Base-by-base conservation (phyloP, 2,797 vertebrate species). In the Mallotus villosus region DNA sequence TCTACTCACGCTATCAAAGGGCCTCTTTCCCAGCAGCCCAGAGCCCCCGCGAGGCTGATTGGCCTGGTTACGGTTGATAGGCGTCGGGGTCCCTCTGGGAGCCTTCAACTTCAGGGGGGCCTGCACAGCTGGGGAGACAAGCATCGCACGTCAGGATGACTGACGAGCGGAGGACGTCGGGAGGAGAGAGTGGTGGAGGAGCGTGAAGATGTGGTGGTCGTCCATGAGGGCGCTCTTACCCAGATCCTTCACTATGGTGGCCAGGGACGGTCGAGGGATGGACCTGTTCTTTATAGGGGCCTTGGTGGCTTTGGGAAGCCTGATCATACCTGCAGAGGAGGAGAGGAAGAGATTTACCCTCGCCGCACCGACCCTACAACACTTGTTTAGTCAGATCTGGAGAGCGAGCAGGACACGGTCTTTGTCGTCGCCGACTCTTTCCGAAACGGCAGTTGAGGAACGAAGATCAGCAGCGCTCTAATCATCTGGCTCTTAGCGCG, bases 11-110 rank as follows among this genome's bases (percentile, higher is more conserved):
- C 89, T 92, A 67, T 97, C 96, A 11, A 94, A 97, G 78, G 93
- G 92, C 78, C 96, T 92, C 81, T 97, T 97, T 82, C 95, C 93
- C 87, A 94, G 91, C 49, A 97, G 90, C 81, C 92, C 92, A 0
- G 93, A 93, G 68, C 94, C 88, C 9, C 91, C 93, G 21, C 96
- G 89, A 27, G 95, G 95, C 86, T 94, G 95, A 83, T 91, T 96
- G 86, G 93, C 92, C 89, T 97, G 96, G 88, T 97, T 98, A 74
- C 96, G 92, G 86, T 98, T 98, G 90, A 98, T 98, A 5, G 96
- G 96, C 0, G 96, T 96, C 0, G 96, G 96, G 64, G 95, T 94
- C 71, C 96, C 95, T 62, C 95, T 91, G 21, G 95, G 95, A 1
- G 96, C 95, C 91, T 96, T 97, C 79, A 95, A 93, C 87, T 96